Evolutionary conservation across 2,888 invertebrate species (phyloP).

Genomic region (Chaitophorus viminalis): DNA sequence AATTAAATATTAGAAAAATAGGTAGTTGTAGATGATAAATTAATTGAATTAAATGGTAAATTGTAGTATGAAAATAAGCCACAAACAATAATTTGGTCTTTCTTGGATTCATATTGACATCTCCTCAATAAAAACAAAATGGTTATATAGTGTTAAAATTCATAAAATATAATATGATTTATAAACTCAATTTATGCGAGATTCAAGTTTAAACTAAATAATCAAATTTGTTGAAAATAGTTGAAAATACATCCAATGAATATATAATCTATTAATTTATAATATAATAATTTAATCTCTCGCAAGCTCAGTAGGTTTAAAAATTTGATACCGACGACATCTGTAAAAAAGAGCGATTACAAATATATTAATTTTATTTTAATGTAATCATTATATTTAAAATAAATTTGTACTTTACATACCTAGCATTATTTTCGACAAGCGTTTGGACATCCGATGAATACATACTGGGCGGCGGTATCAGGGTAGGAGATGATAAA

Average conservation of each 20-base stretch:
- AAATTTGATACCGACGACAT: slow-evolving; percentile 56
- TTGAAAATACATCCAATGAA: slow-evolving; percentile 2
- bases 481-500: slow-evolving; percentile 37
- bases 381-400: background rate
- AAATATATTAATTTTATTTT: background rate
- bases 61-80: slow-evolving; percentile 38
- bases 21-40: slow-evolving; percentile 1
- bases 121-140: slow-evolving; percentile 17
- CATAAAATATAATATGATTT: slow-evolving; percentile 15
- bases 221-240: slow-evolving; percentile 28
- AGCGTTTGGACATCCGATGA: slow-evolving; percentile 48
- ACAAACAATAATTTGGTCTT: slow-evolving; percentile 21
- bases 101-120: background rate
- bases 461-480: slow-evolving; percentile 52
- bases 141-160: slow-evolving; percentile 17
- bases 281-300: slow-evolving; percentile 45
- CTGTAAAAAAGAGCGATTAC: slow-evolving; percentile 3
- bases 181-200: slow-evolving; percentile 23
- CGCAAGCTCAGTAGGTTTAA: slow-evolving; percentile 54
- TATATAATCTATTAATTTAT: slow-evolving; percentile 19
- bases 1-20: slow-evolving; percentile 23
- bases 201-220: slow-evolving; percentile 28
- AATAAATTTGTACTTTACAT: background rate
- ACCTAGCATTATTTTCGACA: slow-evolving; percentile 59
- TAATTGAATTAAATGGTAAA: slow-evolving; percentile 4